These are phyloP conservation scores for Hirundichthys speculiger DNA, from an alignment of 2,113 vertebrate genomes.

Conservation along the genomic window DNA sequence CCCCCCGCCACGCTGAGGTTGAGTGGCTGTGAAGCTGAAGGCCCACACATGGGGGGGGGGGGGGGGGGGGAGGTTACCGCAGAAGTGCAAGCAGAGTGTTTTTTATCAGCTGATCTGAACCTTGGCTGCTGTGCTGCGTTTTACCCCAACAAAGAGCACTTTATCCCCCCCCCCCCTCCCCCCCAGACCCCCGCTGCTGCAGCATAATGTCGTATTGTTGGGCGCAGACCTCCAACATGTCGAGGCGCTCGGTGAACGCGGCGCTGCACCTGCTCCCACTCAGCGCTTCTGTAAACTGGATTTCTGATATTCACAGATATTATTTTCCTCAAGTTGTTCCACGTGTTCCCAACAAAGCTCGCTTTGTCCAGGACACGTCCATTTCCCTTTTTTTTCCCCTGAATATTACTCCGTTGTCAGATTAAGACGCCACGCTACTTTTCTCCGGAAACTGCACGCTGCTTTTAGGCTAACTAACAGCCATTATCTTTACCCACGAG, in stretches of 20 bases:
- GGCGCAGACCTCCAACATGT: constrained; percentile 34
- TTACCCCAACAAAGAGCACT: constrained; percentile 60
- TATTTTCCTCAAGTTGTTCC: constrained; percentile 38
- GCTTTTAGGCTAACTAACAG: too few species aligned
- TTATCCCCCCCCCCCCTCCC: constrained; percentile 55
- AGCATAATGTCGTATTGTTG: constrained; percentile 54
- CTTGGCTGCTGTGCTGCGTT: constrained; percentile 48
- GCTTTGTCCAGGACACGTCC: constrained; percentile 32
- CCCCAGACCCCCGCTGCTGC: constrained; percentile 21
- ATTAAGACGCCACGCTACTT: constrained; percentile 7
- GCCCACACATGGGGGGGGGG: constrained; percentile 39
- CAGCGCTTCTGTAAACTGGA: constrained; percentile 32
- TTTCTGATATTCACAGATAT: constrained; percentile 46
- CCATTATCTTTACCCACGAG: too few species aligned
- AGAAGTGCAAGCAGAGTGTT: constrained; percentile 54
- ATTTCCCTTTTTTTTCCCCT: not conserved
- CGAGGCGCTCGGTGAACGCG: constrained; percentile 21
- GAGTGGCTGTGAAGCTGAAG: constrained; percentile 17
- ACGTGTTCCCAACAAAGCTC: constrained; percentile 46
- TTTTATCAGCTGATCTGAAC: constrained; percentile 74
- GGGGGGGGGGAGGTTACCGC: constrained; percentile 40
- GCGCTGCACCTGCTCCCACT: constrained; percentile 50
- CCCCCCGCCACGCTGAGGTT: constrained; percentile 15
- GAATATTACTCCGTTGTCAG: constrained; percentile 12
- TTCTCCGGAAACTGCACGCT: not conserved